These are phyloP conservation scores for Psilopsiagon aymara DNA, from an alignment of 2,113 vertebrate species.

Conservation along the genomic window DNA sequence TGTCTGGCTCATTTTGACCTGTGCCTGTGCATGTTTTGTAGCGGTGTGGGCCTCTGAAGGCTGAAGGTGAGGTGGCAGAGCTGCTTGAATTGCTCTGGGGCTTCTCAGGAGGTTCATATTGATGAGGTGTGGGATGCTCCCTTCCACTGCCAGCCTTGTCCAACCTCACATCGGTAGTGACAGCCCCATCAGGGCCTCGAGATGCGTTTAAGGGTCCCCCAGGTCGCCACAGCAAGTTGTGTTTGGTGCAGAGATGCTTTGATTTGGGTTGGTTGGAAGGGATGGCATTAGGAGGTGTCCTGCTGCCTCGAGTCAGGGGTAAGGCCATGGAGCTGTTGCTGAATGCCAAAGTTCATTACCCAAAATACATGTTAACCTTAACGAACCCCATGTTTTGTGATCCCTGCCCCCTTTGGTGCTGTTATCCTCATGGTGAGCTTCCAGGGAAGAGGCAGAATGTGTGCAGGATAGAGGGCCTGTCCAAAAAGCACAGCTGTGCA, in stretches of 20 bases:
- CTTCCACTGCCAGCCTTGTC: not conserved
- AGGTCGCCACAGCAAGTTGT: fast-evolving
- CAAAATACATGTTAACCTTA: not conserved
- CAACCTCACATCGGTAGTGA: not conserved
- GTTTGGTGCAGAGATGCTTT: not conserved
- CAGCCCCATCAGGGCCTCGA: fast-evolving
- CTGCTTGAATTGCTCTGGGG: not conserved
- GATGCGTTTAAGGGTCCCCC: not conserved
- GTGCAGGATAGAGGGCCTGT: fast-evolving
- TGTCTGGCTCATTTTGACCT: not conserved
- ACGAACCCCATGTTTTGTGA: not conserved
- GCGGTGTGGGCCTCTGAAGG: not conserved
- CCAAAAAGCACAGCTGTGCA: not conserved
- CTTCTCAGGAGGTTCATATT: not conserved
- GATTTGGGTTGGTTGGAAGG: not conserved
- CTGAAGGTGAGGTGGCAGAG: not conserved
- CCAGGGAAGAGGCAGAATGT: fast-evolving
- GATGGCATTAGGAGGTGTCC: not conserved
- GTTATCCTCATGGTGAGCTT: fast-evolving
- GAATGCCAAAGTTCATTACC: not conserved
- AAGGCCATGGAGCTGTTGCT: not conserved
- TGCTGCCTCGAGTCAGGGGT: not conserved
- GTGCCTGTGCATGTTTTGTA: not conserved
- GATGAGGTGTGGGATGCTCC: not conserved
- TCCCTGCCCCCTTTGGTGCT: not conserved